Base-by-base conservation (phyloP, 2,797 vertebrate species). In the Dipus sagitta region DNA sequence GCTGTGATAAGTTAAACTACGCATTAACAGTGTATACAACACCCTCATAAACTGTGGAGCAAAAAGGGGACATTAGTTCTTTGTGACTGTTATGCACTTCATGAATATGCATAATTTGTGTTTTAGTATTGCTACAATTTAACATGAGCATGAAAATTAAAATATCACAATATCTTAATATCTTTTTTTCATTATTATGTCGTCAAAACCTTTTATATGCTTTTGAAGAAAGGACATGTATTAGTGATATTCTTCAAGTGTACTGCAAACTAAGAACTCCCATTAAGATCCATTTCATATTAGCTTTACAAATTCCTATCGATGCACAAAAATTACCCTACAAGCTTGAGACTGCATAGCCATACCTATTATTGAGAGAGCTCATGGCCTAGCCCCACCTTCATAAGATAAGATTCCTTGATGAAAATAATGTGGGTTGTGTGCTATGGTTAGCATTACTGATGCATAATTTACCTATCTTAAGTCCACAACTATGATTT, bases 101-200 rank as follows among this genome's bases (percentile, higher is more conserved):
- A 1, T 75, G 20, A 93, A 67, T 87, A 68, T 70, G 3, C 6
- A 86, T 28, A 77, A 60, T 38, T 67, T 30, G 7, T 60, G 1
- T 2, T 94, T 88, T 74, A 71, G 1, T 3, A 3, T 60, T 24
- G 9, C 2, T 78, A 34, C 20, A 38, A 4, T 65, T 75, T 92
- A 81, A 71, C 89, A 74, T 86, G 93, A 84, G 11, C 30, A 68
- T 65, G 32, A 77, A 81, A 2, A 58, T 75, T 74, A 67, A 3
- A 84, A 67, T 80, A 71, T 58, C 28, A 81, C 11, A 34, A 34
- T 78, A 84, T 34, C 81, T 82, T 91, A 32, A 4, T 18, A 82
- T 68, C 20, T 60, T 15, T 34, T 91, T 70, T 74, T 92, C 88
- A 96, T 26, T 76, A 88, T n/a, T 6, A 88, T 20, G 82, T n/a